These are phyloP conservation scores for Himalopsyche anomala DNA, from an alignment of 2,888 invertebrate species.

Conservation along the genomic window DNA sequence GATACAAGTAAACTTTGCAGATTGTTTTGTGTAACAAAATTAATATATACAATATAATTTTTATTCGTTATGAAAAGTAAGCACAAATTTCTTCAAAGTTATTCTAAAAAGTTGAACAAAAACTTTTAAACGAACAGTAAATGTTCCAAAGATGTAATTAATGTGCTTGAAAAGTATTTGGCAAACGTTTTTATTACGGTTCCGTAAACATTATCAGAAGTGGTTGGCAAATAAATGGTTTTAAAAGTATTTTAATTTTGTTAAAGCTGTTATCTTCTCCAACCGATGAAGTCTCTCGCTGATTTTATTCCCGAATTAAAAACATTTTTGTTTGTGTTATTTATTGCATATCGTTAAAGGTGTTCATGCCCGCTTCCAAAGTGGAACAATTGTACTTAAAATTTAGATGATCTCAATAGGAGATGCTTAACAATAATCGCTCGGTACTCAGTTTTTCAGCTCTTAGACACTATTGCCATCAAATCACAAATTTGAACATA, in stretches of 20 bases:
- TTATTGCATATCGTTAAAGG: too few relatives aligned
- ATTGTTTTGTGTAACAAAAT: neutral
- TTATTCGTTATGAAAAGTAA: neutral
- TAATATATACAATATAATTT: neutral
- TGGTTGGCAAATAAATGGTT: neutral
- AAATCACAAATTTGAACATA: too few relatives aligned
- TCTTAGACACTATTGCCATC: too few relatives aligned
- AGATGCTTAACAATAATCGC: too few relatives aligned
- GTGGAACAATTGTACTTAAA: too few relatives aligned
- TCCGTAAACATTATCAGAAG: slow-evolving; percentile 3
- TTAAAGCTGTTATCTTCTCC: neutral
- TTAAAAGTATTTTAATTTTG: neutral
- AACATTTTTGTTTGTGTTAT: too few relatives aligned
- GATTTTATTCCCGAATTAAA: too few relatives aligned
- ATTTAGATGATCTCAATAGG: too few relatives aligned
- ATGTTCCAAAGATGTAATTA: neutral
- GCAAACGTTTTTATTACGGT: neutral
- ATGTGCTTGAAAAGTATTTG: slow-evolving; percentile 4
- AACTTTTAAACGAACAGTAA: neutral
- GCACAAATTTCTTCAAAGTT: neutral
- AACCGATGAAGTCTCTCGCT: neutral
- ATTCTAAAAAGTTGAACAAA: neutral
- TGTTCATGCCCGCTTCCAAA: too few relatives aligned
- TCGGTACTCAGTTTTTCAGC: too few relatives aligned
- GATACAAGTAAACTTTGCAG: neutral